Conservation (phyloP, 2,113 vertebrate species). For the Pachyramphus minor region DNA sequence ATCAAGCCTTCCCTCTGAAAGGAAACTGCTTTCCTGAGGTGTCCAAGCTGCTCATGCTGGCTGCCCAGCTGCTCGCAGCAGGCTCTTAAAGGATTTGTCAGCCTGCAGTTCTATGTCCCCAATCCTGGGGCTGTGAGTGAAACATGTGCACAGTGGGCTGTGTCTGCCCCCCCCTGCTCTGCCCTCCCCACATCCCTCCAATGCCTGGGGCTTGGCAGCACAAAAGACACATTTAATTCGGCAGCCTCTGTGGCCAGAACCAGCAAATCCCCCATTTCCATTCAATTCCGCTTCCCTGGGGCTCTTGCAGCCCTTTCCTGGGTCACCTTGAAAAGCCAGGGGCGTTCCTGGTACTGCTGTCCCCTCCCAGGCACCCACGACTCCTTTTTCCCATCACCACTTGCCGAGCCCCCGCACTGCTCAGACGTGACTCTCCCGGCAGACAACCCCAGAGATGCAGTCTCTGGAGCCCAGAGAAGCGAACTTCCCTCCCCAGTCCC, state of each 20-base stretch:
- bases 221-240: not conserved
- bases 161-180: not conserved
- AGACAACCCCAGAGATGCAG: not conserved
- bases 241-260: not conserved
- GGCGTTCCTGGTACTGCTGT: not conserved
- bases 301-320: not conserved
- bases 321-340: constrained; percentile 24
- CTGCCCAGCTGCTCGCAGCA: not conserved
- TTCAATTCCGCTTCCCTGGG: not conserved
- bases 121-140: not conserved
- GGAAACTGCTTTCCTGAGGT: not conserved
- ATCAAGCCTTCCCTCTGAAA: not conserved
- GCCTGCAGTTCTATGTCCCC: not conserved
- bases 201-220: rapidly evolving
- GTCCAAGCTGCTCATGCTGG: not conserved
- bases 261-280: not conserved
- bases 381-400: not conserved
- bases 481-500: not conserved
- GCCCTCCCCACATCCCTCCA: not conserved
- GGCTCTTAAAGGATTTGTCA: constrained; percentile 39
- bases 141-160: not conserved
- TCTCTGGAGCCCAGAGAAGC: not conserved
- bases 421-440: rapidly evolving
- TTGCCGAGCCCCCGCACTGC: not conserved
- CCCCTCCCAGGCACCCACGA: rapidly evolving